Evolutionary conservation across 1,140 invertebrate genomes (phyloP), one percentile per base, ranked within the genome.

Genomic region (Bombus haemorrhoidalis): DNA sequence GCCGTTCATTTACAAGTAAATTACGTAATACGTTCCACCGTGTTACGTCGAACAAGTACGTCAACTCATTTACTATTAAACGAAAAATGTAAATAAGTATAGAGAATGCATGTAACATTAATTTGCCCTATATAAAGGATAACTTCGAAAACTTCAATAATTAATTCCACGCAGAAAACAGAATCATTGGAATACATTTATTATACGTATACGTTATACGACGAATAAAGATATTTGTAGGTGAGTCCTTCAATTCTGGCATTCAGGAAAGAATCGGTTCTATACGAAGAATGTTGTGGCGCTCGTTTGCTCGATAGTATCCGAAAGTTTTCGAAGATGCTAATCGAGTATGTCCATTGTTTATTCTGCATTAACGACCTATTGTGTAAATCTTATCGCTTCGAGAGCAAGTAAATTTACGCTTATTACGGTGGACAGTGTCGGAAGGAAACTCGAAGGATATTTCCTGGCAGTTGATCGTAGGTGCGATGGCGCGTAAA

Each of bases 401-500:
- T 72, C 28, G 34, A 25, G 25, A 71, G 47, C 47, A 59, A 15
- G 39, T n/a, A 22, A 53, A 47, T 59, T 41, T 68, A 15, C 5
- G 12, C 81, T 64, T 69, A 83, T 88, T 88, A 80, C 43, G 37
- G 25, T 73, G 64, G 43, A 64, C 66, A 47, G 37, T 37, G 43
- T 59, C 57, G 57, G 68, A 76, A 79, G 74, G 28, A 82, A 76
- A 75, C 39, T 34, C 53, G 47, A 9, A 34, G 57, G 68, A 69
- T 62, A 64, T 83, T 53, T 72, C 39, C 75, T 28, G 76, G n/a
- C 32, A 53, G 43, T 53, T 77, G 87, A 77, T 80, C 81, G 72
- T 64, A 53, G 37, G 78, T 39, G 62, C 80, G 86, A 85, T 83
- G 76, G 82, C 80, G 75, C 85, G 81, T 86, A 86, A 88, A 90